A percentile compares a stretch with the other conserved stretches of the same genome.
Conservation (phyloP, 2,113 vertebrate species). For the Pipra filicauda region DNA sequence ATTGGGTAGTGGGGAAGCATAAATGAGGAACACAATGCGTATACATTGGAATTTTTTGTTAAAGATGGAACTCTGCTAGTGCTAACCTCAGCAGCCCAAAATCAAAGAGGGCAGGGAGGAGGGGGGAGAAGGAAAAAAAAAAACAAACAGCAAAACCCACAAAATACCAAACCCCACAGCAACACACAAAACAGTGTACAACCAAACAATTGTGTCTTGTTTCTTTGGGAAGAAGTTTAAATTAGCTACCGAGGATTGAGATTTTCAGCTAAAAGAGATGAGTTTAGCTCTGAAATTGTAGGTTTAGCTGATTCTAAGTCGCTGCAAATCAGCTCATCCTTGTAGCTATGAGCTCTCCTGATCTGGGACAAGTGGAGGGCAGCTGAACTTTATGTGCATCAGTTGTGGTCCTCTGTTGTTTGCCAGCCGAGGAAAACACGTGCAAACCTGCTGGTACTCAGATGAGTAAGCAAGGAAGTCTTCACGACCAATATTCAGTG, state of each 20-base stretch:
- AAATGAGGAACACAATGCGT: conserved; percentile 27
- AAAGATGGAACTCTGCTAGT: background rate
- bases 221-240: background rate
- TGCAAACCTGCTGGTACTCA: background rate
- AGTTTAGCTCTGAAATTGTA: background rate
- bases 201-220: background rate
- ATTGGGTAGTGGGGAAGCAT: conserved; percentile 65
- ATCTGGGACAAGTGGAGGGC: background rate
- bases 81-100: conserved; percentile 12
- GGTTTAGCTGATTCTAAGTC: background rate
- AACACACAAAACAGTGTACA: background rate
- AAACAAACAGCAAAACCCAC: fast-evolving
- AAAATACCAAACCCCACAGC: background rate
- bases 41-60: conserved; percentile 21
- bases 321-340: background rate
- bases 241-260: background rate
- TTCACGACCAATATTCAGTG: background rate
- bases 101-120: background rate
- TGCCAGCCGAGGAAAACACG: background rate
- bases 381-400: background rate
- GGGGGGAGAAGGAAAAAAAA: background rate
- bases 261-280: background rate
- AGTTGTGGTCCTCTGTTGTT: background rate
- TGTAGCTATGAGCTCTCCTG: background rate
- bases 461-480: background rate